Evolutionary conservation across 2,888 invertebrate species (phyloP).

Genomic region (Oscheius myriophilus): DNA sequence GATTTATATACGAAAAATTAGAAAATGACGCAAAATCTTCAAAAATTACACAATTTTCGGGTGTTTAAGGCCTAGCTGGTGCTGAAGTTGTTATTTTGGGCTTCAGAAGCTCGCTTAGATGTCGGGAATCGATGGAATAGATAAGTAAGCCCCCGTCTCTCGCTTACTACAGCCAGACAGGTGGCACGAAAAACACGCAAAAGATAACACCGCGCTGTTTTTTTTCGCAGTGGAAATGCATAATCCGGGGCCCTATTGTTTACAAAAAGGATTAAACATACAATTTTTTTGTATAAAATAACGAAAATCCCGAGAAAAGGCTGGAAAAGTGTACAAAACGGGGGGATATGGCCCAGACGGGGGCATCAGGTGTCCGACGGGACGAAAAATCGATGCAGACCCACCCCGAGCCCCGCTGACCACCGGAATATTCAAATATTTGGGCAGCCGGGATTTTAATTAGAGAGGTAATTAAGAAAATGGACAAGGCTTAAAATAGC

Average conservation of each 20-base stretch:
- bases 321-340: not conserved
- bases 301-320: not conserved
- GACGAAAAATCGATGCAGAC: slow-evolving; percentile 18
- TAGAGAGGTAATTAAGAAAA: too few species aligned
- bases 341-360: not conserved
- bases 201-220: too few species aligned
- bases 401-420: slow-evolving; percentile 16
- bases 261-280: not conserved
- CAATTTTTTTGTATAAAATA: not conserved
- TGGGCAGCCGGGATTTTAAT: too few species aligned
- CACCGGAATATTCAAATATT: slow-evolving; percentile 16
- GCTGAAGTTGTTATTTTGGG: too few species aligned
- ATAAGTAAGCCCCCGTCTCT: too few species aligned
- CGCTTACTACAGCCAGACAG: too few species aligned
- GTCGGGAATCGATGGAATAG: too few species aligned
- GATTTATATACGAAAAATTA: not conserved
- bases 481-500: too few species aligned
- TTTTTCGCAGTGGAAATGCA: too few species aligned
- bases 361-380: slow-evolving; percentile 16
- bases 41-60: too few species aligned
- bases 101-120: too few species aligned
- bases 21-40: not conserved
- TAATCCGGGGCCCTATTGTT: not conserved
- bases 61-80: not conserved
- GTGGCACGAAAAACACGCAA: too few species aligned